Conservation (phyloP, 2,888 invertebrate genomes). For the Neoitamus cyanurus region DNA sequence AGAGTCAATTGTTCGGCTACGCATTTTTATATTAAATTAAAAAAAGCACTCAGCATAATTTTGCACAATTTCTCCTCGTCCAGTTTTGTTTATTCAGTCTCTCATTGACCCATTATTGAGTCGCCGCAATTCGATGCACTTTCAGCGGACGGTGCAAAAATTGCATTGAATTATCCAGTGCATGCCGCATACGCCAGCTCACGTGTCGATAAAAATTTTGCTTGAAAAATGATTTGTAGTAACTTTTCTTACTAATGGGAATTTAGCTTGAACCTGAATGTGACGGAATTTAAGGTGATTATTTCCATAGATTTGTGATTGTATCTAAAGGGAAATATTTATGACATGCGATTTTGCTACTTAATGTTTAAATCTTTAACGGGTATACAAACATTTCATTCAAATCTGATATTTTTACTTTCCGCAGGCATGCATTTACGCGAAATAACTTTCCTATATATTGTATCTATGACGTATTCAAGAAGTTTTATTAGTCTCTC, state of each 20-base stretch:
- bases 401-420: too few relatives aligned
- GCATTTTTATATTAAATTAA: slow-evolving; percentile 28
- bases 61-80: neutral
- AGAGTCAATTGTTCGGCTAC: neutral
- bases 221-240: neutral
- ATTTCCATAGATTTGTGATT: too few relatives aligned
- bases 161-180: neutral
- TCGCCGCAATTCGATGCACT: neutral
- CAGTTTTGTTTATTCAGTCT: slow-evolving; percentile 7
- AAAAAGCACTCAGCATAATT: slow-evolving; percentile 8
- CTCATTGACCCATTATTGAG: neutral
- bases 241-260: neutral
- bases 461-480: too few relatives aligned
- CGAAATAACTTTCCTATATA: too few relatives aligned
- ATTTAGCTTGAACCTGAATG: neutral
- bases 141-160: neutral
- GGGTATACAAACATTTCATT: too few relatives aligned
- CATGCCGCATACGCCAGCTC: neutral
- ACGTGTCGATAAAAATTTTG: neutral
- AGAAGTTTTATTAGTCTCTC: too few relatives aligned
- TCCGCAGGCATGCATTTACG: too few relatives aligned
- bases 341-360: too few relatives aligned
- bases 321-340: too few relatives aligned
- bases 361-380: too few relatives aligned
- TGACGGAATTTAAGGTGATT: too few relatives aligned